phyloP scores from a whole-genome alignment of 2,888 invertebrate species.

The Spodoptera picta region DNA sequence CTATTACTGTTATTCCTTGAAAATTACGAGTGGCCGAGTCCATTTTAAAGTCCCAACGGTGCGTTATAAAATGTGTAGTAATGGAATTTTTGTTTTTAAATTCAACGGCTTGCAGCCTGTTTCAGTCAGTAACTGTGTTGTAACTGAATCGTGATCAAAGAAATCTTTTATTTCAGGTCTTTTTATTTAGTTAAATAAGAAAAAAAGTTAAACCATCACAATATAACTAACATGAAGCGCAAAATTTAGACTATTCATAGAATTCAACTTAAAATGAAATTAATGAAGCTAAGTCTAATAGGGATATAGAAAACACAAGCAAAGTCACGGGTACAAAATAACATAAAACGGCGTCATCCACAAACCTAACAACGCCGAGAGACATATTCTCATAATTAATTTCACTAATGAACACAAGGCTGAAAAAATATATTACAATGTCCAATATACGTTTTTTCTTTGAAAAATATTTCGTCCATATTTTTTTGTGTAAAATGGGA shows the following conservation, averaged over 20 bases:
- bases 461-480: slow-evolving; percentile 19
- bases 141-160: no score
- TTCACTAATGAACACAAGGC: not conserved
- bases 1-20: slow-evolving; percentile 1
- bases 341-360: not conserved
- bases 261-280: no score
- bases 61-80: not conserved
- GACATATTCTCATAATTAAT: slow-evolving; percentile 1
- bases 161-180: no score
- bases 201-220: no score
- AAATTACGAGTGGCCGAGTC: slow-evolving; percentile 1
- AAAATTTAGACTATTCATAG: no score
- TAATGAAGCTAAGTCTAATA: no score
- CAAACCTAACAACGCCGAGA: not conserved
- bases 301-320: no score
- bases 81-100: slow-evolving; percentile 4
- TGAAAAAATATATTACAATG: slow-evolving; percentile 3
- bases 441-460: slow-evolving; percentile 7
- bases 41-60: slow-evolving; percentile 11
- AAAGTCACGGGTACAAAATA: no score
- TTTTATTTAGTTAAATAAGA: no score
- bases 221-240: no score
- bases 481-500: slow-evolving; percentile 11
- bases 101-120: slow-evolving; percentile 3
- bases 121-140: not conserved